Evolutionary conservation across 2,888 invertebrate genomes (phyloP), one percentile per base, ranked within the genome.

Genomic region (Selenia dentaria): DNA sequence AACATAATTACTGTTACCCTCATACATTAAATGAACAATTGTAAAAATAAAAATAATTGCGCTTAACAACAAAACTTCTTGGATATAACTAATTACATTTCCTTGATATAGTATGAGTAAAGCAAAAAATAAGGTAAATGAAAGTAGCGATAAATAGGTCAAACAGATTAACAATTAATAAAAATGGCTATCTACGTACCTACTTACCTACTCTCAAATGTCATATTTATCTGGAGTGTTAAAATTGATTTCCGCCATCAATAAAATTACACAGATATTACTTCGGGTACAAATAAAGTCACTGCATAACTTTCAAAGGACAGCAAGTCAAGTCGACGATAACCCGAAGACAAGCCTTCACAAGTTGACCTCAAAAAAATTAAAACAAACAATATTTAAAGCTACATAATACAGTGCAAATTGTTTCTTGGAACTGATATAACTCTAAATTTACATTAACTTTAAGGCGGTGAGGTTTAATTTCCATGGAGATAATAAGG

Each of bases 281-380:
- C 26, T 22, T 28, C 38, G 38, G 40, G 31, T 40, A 37, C 40
- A 42, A 31, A 36, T 33, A 29, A 6, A 29, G n/a, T 35, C 14
- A 48, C 33, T 36, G 45, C 35, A 20, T 25, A 46, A 4, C 2
- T 9, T 10, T 10, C 8, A 64, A 70, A 75, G 73, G 76, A 69
- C 64, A 54, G 47, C 67, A 13, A 53, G 54, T 60, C 35, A 22
- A 56, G 56, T 55, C 52, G 53, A 42, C 38, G 34, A 40, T 63
- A 61, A 64, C 64, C 62, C 55, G 61, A 59, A 63, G 9, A 37
- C 37, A 28, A 13, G 34, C 44, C 33, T 13, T 44, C 42, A 48
- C 46, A 39, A 5, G 57, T 39, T 52, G 65, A 59, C 70, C 70
- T 72, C 61, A 55, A 22, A 46, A 46, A 42, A 49, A 44, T 36